Percentiles rank a stretch among this genome's conserved stretches.
phyloP scores from a whole-genome alignment of 2,113 vertebrate species.

The Phyllopteryx taeniolatus region DNA sequence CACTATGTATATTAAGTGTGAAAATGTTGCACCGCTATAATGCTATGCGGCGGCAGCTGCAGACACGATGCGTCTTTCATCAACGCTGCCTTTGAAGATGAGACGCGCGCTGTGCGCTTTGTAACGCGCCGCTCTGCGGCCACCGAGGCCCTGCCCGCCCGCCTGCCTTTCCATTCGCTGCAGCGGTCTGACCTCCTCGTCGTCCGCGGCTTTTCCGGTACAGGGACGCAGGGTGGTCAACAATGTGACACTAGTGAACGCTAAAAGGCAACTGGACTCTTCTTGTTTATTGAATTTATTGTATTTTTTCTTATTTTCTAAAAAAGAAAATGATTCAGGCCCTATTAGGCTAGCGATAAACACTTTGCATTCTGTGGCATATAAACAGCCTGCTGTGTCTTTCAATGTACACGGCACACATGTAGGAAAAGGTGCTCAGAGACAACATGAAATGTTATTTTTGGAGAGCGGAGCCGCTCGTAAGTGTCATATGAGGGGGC shows the following conservation, averaged over 20 bases:
- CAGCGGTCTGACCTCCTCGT: conserved; percentile 45
- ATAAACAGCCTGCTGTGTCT: too few relatives aligned
- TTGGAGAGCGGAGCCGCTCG: not conserved
- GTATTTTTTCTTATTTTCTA: too few relatives aligned
- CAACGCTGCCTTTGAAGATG: conserved; percentile 52
- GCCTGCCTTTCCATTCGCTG: conserved; percentile 20
- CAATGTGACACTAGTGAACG: not conserved
- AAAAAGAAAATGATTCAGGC: too few relatives aligned
- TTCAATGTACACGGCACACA: not conserved
- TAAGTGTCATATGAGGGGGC: conserved; percentile 12
- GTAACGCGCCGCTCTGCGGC: conserved; percentile 30
- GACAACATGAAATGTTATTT: not conserved
- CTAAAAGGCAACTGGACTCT: too few relatives aligned
- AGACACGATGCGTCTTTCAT: conserved; percentile 42
- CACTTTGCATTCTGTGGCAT: too few relatives aligned
- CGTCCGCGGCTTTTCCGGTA: not conserved
- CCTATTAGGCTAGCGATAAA: not conserved
- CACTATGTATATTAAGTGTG: not conserved
- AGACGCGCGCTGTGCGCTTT: conserved; percentile 48
- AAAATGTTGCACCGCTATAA: conserved; percentile 1
- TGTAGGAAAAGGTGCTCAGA: not conserved
- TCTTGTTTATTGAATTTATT: too few relatives aligned
- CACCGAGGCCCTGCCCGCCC: conserved; percentile 26
- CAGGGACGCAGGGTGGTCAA: not conserved
- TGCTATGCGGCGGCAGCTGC: conserved; percentile 6